phyloP scores from a whole-genome alignment of 2,797 vertebrate genomes.

The Pipistrellus kuhlii region DNA sequence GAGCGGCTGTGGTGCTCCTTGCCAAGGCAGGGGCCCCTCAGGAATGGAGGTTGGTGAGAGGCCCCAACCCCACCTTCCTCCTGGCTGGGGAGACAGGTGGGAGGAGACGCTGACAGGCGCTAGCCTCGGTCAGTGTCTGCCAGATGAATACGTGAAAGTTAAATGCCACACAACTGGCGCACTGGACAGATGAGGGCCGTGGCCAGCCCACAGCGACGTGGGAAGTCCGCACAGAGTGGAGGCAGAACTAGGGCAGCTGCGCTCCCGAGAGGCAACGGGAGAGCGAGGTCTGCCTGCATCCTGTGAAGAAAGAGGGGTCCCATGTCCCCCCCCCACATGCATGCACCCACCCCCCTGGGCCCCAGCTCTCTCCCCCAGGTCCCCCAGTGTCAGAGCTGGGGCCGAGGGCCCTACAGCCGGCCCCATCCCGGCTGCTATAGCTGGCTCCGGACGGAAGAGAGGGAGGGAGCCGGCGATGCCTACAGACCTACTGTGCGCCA shows the following conservation, averaged over 20 bases:
- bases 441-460: not conserved
- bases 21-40: not conserved
- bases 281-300: not conserved
- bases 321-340: too few species aligned
- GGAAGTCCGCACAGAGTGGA: not conserved
- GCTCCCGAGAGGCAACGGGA: not conserved
- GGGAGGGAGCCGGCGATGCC: not conserved
- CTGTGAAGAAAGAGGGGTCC: not conserved
- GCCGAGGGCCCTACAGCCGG: not conserved
- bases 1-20: not conserved
- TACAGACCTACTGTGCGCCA: not conserved
- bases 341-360: not conserved
- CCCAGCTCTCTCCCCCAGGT: not conserved
- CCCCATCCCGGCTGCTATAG: not conserved
- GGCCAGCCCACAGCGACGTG: not conserved
- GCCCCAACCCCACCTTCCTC: not conserved
- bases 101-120: not conserved
- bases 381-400: not conserved
- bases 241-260: not conserved
- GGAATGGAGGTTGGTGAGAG: not conserved
- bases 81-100: not conserved
- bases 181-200: not conserved
- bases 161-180: not conserved
- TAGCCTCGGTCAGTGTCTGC: not conserved
- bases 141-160: not conserved